These are phyloP conservation scores for Phragmatobia fuliginosa DNA, from an alignment of 2,888 invertebrate species.

Conservation along the genomic window DNA sequence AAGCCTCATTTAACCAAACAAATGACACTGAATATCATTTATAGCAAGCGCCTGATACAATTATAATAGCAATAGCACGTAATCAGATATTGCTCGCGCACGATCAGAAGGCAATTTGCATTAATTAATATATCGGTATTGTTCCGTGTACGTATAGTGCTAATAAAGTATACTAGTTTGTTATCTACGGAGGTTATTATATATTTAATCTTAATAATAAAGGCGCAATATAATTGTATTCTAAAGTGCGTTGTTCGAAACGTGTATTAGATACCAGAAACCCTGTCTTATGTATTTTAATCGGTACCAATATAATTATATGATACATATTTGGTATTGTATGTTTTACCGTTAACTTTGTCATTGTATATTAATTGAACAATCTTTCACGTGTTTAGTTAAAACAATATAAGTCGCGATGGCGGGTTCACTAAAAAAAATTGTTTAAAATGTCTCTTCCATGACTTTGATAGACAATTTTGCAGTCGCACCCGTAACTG, in stretches of 20 bases:
- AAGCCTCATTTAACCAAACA: slow-evolving; percentile 26
- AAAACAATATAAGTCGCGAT: no score
- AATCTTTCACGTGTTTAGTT: not conserved
- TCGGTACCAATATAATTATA: not conserved
- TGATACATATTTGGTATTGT: not conserved
- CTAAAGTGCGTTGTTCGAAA: not conserved
- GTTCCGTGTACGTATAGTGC: slow-evolving; percentile 36
- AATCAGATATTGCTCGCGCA: slow-evolving; percentile 45
- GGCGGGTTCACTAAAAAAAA: no score
- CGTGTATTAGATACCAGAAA: not conserved
- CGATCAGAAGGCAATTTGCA: slow-evolving; percentile 53
- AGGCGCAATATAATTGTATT: not conserved
- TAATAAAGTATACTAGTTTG: slow-evolving; percentile 41
- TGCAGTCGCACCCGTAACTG: no score
- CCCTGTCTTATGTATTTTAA: not conserved
- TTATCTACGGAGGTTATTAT: slow-evolving; percentile 13
- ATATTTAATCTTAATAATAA: slow-evolving; percentile 5
- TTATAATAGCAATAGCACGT: slow-evolving; percentile 45
- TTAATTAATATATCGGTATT: slow-evolving; percentile 43
- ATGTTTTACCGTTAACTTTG: no score
- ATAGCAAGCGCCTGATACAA: slow-evolving; percentile 45
- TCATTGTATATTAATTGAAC: not conserved
- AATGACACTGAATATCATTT: slow-evolving; percentile 28
- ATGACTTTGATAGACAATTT: no score
- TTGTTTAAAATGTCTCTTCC: no score